phyloP scores from a whole-genome alignment of 2,113 vertebrate genomes.

The Indri indri region DNA sequence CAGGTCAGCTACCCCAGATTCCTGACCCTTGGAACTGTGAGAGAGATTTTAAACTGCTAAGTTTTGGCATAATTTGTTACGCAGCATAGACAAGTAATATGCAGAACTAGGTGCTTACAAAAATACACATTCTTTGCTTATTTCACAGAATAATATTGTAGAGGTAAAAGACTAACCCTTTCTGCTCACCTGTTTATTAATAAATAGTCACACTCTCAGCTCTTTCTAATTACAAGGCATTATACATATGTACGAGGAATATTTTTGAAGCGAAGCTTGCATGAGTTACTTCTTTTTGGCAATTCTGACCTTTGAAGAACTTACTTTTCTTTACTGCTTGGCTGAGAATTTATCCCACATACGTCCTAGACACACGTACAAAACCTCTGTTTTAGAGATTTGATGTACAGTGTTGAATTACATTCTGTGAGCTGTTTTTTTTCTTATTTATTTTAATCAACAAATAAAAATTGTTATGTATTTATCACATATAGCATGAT shows the following conservation, averaged over 20 bases:
- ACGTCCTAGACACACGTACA: neutral
- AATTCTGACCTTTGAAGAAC: neutral
- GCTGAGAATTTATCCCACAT: neutral
- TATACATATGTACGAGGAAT: neutral
- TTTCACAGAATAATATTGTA: neutral
- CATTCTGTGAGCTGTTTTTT: neutral
- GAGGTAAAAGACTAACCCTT: neutral
- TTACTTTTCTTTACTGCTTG: neutral
- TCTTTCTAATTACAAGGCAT: neutral
- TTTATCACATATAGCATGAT: neutral
- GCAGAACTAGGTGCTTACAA: neutral
- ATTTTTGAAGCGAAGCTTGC: neutral
- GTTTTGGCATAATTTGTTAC: neutral
- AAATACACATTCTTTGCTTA: neutral
- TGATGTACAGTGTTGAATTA: neutral
- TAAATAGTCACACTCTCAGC: neutral
- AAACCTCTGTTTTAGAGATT: neutral
- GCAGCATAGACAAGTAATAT: neutral
- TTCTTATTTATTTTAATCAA: neutral
- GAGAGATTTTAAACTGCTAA: neutral
- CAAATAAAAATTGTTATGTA: neutral
- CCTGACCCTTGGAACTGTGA: neutral
- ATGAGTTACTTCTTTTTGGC: neutral
- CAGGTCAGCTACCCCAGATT: neutral
- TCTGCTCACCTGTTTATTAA: neutral